Percentiles rank a stretch among this genome's conserved stretches.
Evolutionary conservation across 2,113 vertebrate genomes (phyloP).

Genomic region (Scalopus aquaticus): DNA sequence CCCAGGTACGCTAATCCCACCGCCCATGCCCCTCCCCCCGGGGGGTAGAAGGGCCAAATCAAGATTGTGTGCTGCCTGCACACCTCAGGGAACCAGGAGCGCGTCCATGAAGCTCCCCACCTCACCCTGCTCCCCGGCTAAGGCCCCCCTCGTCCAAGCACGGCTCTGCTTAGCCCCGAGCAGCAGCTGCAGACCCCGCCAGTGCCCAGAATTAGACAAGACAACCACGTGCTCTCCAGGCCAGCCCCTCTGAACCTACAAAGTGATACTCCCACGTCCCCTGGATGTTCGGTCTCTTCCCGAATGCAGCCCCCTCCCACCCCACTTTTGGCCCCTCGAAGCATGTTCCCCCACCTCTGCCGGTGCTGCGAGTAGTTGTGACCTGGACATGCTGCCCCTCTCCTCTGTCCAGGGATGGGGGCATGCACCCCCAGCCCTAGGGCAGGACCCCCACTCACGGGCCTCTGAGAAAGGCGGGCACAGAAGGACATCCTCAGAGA

Average conservation of each 20-base stretch:
- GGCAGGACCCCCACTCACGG: neutral
- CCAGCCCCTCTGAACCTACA: neutral
- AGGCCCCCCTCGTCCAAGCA: neutral
- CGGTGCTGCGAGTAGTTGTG: rapidly evolving
- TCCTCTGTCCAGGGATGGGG: rapidly evolving
- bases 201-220: too few species aligned
- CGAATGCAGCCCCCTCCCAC: rapidly evolving
- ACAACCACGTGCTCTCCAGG: neutral
- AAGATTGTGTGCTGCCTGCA: too few species aligned
- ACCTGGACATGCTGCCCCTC: neutral
- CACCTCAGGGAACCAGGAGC: neutral
- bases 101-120: neutral
- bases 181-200: rapidly evolving
- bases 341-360: rapidly evolving
- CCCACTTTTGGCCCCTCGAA: rapidly evolving
- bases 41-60: neutral
- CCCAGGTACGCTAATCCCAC: rapidly evolving
- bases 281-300: rapidly evolving
- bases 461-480: neutral
- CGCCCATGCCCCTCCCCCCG: rapidly evolving
- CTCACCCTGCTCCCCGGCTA: neutral
- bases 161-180: neutral
- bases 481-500: rapidly evolving
- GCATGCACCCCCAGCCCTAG: too few species aligned
- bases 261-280: neutral